A percentile compares a stretch with the other conserved stretches of the same genome.
phyloP scores from a whole-genome alignment of 1,140 invertebrate species.

The Pogonomyrmex californicus region DNA sequence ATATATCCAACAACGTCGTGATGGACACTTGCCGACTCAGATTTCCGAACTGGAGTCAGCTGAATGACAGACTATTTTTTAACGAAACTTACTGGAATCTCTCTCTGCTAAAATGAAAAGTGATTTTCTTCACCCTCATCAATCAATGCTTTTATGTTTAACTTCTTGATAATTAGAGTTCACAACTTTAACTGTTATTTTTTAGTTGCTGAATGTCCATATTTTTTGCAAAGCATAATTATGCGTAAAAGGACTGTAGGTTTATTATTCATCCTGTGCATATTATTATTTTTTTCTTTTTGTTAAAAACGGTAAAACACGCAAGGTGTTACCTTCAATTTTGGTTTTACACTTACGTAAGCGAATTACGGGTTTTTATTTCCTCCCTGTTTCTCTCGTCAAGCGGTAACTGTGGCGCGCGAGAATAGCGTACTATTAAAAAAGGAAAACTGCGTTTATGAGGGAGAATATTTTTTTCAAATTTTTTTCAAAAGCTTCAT shows the following conservation, averaged over 20 bases:
- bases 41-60: not conserved
- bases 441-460: conserved; percentile 10
- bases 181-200: not conserved
- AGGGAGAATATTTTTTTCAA: conserved; percentile 22
- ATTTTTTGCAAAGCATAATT: not conserved
- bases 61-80: not conserved
- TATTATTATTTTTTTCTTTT: not conserved
- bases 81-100: not conserved
- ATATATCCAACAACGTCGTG: not conserved
- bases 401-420: conserved; percentile 11
- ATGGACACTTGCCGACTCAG: not conserved
- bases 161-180: conserved; percentile 12
- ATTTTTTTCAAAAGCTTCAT: conserved; percentile 3
- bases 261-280: not conserved
- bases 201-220: not conserved
- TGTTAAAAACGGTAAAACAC: not conserved
- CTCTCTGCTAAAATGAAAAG: conserved; percentile 14
- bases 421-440: conserved; percentile 25
- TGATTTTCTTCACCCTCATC: not conserved
- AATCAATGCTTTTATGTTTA: not conserved
- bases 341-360: conserved; percentile 40
- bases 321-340: conserved; percentile 25
- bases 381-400: conserved; percentile 7
- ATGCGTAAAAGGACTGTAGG: not conserved
- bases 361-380: conserved; percentile 39